phyloP scores from a whole-genome alignment of 2,797 vertebrate species.

The Enteromius argenteus region DNA sequence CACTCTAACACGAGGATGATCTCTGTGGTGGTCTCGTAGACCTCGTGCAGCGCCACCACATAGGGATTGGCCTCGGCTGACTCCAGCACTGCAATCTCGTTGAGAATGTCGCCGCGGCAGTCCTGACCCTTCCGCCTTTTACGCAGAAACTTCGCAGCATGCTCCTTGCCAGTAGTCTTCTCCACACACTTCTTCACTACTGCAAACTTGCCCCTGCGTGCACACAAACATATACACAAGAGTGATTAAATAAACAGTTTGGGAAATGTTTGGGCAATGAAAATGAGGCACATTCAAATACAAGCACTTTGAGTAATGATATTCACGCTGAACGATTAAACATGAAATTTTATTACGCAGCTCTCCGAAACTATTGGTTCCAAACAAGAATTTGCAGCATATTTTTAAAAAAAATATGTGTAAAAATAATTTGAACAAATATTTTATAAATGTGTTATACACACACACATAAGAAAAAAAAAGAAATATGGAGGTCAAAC shows the following conservation, averaged over 20 bases:
- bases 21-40: constrained; percentile 83
- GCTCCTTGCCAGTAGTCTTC: constrained; percentile 81
- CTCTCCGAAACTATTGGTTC: neutral
- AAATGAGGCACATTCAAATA: constrained; percentile 7
- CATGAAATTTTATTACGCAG: neutral
- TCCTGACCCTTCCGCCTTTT: constrained; percentile 84
- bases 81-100: constrained; percentile 86
- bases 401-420: neutral
- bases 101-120: constrained; percentile 84
- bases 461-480: no score
- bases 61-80: constrained; percentile 81
- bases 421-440: no score
- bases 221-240: neutral
- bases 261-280: constrained; percentile 47
- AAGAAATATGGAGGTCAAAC: no score
- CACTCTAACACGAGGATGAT: constrained; percentile 86
- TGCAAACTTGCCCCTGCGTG: constrained; percentile 86
- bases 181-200: constrained; percentile 87
- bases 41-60: constrained; percentile 84
- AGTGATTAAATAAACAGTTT: constrained; percentile 20
- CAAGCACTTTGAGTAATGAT: constrained; percentile 3
- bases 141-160: constrained; percentile 85
- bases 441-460: no score
- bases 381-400: neutral
- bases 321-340: neutral